Percentiles rank a stretch among this genome's conserved stretches.
phyloP scores from a whole-genome alignment of 2,113 vertebrate genomes.

The Notarius lentiginosus region DNA sequence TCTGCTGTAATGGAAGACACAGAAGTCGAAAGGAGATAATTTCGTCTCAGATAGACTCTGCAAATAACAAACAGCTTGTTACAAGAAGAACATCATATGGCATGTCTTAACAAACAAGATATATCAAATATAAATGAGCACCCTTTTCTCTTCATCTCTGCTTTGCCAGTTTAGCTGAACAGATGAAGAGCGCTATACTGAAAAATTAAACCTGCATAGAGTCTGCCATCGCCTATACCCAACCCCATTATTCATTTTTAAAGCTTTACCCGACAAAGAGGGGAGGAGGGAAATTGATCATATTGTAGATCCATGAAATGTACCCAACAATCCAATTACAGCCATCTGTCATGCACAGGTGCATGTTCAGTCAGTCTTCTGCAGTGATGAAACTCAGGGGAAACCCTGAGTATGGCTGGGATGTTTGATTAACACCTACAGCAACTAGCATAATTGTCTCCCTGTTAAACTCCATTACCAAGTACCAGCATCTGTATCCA shows the following conservation, averaged over 20 bases:
- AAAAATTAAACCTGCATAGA: slow-evolving; percentile 13
- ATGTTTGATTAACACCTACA: neutral
- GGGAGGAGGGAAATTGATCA: slow-evolving; percentile 12
- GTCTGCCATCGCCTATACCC: slow-evolving; percentile 5
- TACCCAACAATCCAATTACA: slow-evolving; percentile 41
- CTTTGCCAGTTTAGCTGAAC: slow-evolving; percentile 9
- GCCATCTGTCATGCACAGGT: slow-evolving; percentile 39
- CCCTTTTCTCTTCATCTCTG: neutral
- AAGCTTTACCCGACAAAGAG: slow-evolving; percentile 21
- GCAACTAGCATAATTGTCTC: neutral
- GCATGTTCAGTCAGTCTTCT: slow-evolving; percentile 22
- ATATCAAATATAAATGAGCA: slow-evolving; percentile 28
- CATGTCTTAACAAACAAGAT: slow-evolving; percentile 25
- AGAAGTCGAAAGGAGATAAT: neutral
- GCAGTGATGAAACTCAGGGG: slow-evolving; percentile 14
- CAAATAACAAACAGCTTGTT: slow-evolving; percentile 33
- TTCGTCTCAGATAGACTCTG: neutral
- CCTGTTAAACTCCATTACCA: slow-evolving; percentile 23
- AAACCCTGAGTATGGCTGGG: neutral
- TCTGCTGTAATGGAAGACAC: neutral
- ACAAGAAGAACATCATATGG: slow-evolving; percentile 16
- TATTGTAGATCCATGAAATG: slow-evolving; percentile 14
- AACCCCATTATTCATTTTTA: slow-evolving; percentile 48
- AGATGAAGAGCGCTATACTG: neutral
- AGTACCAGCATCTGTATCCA: slow-evolving; percentile 6